These are phyloP conservation scores for Desmophyllum pertusum DNA, from an alignment of 92 coral and sea anemone genomes.

Conservation along the genomic window DNA sequence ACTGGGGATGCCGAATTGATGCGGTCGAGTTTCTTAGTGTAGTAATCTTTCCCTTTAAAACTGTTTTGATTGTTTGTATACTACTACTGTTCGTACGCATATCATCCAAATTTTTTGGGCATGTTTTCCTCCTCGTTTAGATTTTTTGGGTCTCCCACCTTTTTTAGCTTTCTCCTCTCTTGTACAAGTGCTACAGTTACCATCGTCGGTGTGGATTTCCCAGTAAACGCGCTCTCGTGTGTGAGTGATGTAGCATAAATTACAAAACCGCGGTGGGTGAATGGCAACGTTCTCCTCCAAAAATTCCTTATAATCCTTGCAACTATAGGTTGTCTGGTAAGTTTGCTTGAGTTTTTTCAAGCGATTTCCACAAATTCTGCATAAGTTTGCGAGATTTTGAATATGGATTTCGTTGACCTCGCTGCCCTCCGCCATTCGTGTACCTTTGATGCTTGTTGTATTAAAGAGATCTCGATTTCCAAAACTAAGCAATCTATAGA, in stretches of 20 bases:
- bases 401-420: not conserved
- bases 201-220: constrained; percentile 14
- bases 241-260: not conserved
- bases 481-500: not conserved
- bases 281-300: not conserved
- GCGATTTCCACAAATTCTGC: constrained; percentile 5
- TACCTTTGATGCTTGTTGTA: no score
- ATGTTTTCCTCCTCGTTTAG: constrained; percentile 4
- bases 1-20: no score
- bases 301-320: not conserved
- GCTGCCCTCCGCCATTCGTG: no score
- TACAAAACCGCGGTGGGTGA: constrained; percentile 14
- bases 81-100: no score
- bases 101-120: no score
- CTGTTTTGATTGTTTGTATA: no score
- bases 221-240: not conserved
- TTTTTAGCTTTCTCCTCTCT: not conserved
- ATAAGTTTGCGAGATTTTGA: not conserved
- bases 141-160: constrained; percentile 8
- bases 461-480: not conserved
- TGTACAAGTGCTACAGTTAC: not conserved
- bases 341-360: constrained; percentile 5
- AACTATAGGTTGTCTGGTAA: not conserved
- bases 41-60: no score
- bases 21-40: no score